phyloP scores from a whole-genome alignment of 2,888 invertebrate species.

The Leucophenga maculata region DNA sequence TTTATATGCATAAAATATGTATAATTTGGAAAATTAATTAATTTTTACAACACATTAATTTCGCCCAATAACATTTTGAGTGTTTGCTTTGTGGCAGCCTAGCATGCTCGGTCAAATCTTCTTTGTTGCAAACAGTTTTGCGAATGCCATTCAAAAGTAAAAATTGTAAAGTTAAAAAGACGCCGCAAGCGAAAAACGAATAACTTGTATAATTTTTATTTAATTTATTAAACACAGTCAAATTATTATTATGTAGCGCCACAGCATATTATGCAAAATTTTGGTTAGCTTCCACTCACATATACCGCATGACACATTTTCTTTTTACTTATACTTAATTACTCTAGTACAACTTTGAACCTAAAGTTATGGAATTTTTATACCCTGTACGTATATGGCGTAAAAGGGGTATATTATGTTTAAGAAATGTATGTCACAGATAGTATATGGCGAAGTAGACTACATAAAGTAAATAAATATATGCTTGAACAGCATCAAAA shows the following conservation, averaged over 20 bases:
- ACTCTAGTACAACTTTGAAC: too few species aligned
- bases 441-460: too few species aligned
- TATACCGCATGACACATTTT: too few species aligned
- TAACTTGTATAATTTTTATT: conserved; percentile 60
- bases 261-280: neutral
- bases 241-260: neutral
- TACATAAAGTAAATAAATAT: too few species aligned
- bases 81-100: neutral
- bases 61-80: conserved; percentile 39
- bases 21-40: conserved; percentile 66
- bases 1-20: conserved; percentile 59
- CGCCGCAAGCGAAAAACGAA: conserved; percentile 51
- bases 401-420: too few species aligned
- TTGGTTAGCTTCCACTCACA: neutral
- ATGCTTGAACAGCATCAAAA: too few species aligned
- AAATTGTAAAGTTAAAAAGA: conserved; percentile 56
- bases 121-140: neutral
- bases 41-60: conserved; percentile 68
- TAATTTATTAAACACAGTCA: conserved; percentile 57
- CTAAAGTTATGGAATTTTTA: too few species aligned
- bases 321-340: too few species aligned
- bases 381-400: too few species aligned
- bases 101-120: neutral
- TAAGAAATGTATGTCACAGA: too few species aligned
- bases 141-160: conserved; percentile 36